Evolutionary conservation across 2,888 invertebrate genomes (phyloP), one percentile per base, ranked within the genome.

Genomic region (Acleris emargana): DNA sequence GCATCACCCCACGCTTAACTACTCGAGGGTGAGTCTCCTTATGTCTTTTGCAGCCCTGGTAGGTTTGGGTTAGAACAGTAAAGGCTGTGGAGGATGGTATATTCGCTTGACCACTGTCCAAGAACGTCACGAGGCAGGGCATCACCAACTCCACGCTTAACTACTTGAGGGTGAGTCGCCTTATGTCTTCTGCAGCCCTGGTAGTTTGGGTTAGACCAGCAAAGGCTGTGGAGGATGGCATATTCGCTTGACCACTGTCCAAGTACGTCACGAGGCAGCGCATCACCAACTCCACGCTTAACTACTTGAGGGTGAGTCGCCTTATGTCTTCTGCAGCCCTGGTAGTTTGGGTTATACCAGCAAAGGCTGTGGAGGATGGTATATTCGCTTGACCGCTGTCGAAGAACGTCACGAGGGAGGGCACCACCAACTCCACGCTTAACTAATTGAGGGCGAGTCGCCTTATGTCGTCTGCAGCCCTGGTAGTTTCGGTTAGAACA

Each of bases 261-360:
- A 99, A 99, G 94, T 99, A 99, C 93, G 98, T 99, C 89, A 99
- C 99, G 60, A 94, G 99, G 75, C 98, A 98, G 93, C 99, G 99
- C 80, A 97, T 99, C 89, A 99, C 99, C 73, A 99, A 98, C 93
- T 97, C 98, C 79, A 99, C 99, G 76, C 95, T 99, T 83, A 99
- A 99, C 94, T 99, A 99, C 93, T 95, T 99, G 87, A 96, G 99
- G 96, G 98, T 98, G 86, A 93, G 94, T 89, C 67, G 69, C 64
- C 68, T 57, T 28, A n/a, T 3, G 63, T 72, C 22, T 42, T 7
- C 22, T 25, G 22, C 25, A 13, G 11, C 3, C 17, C 57, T 57
- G 45, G 17, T 57, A 57, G n/a, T 16, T 43, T n/a, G 42, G 7
- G 6, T 9, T 32, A 32, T 1, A 5, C 0, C 20, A 20, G 20